Base-by-base conservation (phyloP, 2,113 vertebrate genomes). In the Rhinolophus sinicus region DNA sequence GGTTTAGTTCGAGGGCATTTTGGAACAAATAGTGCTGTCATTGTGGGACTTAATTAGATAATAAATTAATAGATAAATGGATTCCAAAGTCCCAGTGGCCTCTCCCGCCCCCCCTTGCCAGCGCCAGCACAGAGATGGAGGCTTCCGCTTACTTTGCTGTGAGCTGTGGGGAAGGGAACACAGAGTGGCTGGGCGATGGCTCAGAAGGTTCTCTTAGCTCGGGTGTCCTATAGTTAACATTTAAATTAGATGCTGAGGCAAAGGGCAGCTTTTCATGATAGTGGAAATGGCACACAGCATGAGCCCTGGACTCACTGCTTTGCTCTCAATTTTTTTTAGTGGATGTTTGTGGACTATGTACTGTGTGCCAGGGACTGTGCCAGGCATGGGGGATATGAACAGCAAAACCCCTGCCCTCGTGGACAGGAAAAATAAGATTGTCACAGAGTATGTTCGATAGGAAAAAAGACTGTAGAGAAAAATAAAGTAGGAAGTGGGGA, bases 31-130 rank as follows among this genome's bases (percentile, higher is more conserved):
- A 98, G 97, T 56, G 35, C 95, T 98, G 97, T 98, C 98, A 97
- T 96, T 96, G 96, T 97, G 93, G 98, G 90, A 92, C 97, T 98
- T 98, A 98, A 98, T 98, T 98, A 98, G 98, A 98, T 98, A 98
- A 98, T 98, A 99, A 98, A 98, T 98, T 98, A 98, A 98, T 98
- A 99, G 98, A 98, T 98, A 98, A 98, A 98, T 98, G 98, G 97
- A 98, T 98, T 98, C 97, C 96, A 97, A 97, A 97, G 97, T 98
- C 98, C 96, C 91, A 13, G 90, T 94, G 90, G 96, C 94, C 97
- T 96, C 97, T 96, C 64, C 96, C 44, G 40, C 95, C 88, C 96
- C 40, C 40, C 78, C 96, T 90, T 80, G 21, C 96, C 95, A 97
- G 95, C 81, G 58, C 90, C 0, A 1, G 96, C 97, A 96, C 92